A percentile compares a stretch with the other conserved stretches of the same genome.
phyloP scores from a whole-genome alignment of 2,888 invertebrate species.

The Pyrocoelia pectoralis region DNA sequence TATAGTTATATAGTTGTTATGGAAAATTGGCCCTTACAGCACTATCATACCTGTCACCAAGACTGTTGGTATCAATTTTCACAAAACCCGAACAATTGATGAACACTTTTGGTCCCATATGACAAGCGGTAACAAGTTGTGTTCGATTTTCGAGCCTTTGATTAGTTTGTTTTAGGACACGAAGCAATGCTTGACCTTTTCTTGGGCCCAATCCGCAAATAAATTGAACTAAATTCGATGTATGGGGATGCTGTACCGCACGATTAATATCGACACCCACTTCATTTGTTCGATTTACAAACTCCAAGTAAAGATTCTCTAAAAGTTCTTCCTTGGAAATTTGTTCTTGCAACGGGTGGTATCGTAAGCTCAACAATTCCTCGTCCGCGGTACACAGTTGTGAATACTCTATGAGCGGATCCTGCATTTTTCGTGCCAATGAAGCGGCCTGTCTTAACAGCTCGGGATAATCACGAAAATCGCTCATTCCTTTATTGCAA shows the following conservation, averaged over 20 bases:
- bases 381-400: conserved; percentile 96
- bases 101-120: conserved; percentile 95
- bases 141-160: conserved; percentile 93
- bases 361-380: conserved; percentile 93
- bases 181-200: conserved; percentile 87
- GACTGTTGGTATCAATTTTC: conserved; percentile 95
- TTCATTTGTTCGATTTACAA: conserved; percentile 95
- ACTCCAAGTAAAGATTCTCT: conserved; percentile 86
- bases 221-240: conserved; percentile 91
- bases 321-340: conserved; percentile 85
- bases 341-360: conserved; percentile 87
- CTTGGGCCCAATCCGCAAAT: conserved; percentile 96
- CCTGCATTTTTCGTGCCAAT: conserved; percentile 89
- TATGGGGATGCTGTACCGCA: conserved; percentile 88
- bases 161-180: conserved; percentile 89
- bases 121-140: conserved; percentile 93
- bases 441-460: conserved; percentile 92
- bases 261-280: conserved; percentile 97
- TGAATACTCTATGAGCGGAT: conserved; percentile 95
- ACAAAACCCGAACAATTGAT: conserved; percentile 99
- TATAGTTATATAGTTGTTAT: no score
- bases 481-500: conserved; percentile 84
- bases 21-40: no score
- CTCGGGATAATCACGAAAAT: conserved; percentile 93
- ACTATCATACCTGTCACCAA: conserved; percentile 81